These are phyloP conservation scores for Drosophila seclusa DNA, from an alignment of 2,888 invertebrate genomes.

Conservation along the genomic window DNA sequence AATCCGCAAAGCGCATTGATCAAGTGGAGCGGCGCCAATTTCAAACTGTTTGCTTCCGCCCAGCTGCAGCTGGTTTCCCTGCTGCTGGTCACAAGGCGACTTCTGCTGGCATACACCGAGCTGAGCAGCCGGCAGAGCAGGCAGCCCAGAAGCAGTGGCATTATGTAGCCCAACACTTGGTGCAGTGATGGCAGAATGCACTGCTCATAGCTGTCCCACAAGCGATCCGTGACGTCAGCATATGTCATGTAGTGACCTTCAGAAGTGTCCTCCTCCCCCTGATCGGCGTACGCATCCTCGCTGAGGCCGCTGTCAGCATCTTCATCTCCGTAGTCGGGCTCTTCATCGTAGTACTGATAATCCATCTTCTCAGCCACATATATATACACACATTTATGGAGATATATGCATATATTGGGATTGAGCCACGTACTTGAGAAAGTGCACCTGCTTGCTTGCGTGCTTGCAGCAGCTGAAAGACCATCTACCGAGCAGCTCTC, in stretches of 20 bases:
- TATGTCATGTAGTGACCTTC: neutral
- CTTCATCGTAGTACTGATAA: slow-evolving; percentile 67
- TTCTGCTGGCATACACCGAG: slow-evolving; percentile 28
- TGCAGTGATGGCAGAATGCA: slow-evolving; percentile 60
- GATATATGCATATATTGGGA: neutral
- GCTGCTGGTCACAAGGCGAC: neutral
- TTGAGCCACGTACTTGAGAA: slow-evolving; percentile 20
- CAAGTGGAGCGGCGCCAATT: slow-evolving; percentile 48
- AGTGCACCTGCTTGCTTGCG: neutral
- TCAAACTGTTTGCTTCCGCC: slow-evolving; percentile 17
- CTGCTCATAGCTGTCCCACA: slow-evolving; percentile 41
- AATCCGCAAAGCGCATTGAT: slow-evolving; percentile 53
- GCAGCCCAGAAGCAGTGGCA: slow-evolving; percentile 57
- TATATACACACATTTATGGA: neutral
- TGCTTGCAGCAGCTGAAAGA: neutral
- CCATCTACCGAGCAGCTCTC: slow-evolving; percentile 3
- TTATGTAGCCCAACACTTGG: slow-evolving; percentile 56
- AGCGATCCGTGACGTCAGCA: slow-evolving; percentile 9
- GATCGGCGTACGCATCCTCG: slow-evolving; percentile 29
- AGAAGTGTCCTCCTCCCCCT: neutral
- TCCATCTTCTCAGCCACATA: slow-evolving; percentile 50
- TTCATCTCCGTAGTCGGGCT: slow-evolving; percentile 57
- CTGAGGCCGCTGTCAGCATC: slow-evolving; percentile 29
- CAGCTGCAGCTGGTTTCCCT: slow-evolving; percentile 1
- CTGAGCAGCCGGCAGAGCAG: slow-evolving; percentile 48